A percentile compares a stretch with the other conserved stretches of the same genome.
Evolutionary conservation across 2,888 invertebrate species (phyloP).

Genomic region (Chalcosyrphus nemorum): DNA sequence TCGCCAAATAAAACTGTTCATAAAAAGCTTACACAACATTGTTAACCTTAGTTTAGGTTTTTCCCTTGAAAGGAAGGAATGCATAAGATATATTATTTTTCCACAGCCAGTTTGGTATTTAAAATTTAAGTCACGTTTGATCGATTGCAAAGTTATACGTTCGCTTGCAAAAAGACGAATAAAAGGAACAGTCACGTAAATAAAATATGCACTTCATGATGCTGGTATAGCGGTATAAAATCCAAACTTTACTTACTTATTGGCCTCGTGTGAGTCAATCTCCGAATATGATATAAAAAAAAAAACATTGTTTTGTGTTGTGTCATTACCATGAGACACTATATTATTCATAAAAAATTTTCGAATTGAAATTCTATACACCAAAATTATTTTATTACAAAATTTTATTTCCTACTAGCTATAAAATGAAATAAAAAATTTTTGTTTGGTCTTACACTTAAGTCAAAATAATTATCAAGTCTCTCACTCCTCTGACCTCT

Average conservation of each 20-base stretch:
- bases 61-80: neutral
- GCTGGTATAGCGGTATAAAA: neutral
- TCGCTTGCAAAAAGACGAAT: neutral
- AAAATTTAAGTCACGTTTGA: conserved; percentile 30
- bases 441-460: neutral
- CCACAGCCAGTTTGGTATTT: neutral
- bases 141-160: conserved; percentile 18
- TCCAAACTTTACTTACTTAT: neutral
- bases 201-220: neutral
- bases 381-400: neutral
- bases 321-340: neutral
- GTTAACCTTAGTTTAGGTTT: neutral
- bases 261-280: neutral
- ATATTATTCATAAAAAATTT: neutral
- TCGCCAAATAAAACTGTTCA: no score
- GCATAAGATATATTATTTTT: neutral
- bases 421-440: no score
- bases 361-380: neutral
- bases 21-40: no score
- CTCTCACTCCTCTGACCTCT: neutral
- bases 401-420: neutral
- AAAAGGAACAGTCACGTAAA: neutral
- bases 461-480: conserved; percentile 2
- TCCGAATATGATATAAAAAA: neutral
- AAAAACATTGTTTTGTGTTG: neutral